Base-by-base conservation (phyloP, 2,113 vertebrate genomes). In the Pseudolaguvia tuberculata region DNA sequence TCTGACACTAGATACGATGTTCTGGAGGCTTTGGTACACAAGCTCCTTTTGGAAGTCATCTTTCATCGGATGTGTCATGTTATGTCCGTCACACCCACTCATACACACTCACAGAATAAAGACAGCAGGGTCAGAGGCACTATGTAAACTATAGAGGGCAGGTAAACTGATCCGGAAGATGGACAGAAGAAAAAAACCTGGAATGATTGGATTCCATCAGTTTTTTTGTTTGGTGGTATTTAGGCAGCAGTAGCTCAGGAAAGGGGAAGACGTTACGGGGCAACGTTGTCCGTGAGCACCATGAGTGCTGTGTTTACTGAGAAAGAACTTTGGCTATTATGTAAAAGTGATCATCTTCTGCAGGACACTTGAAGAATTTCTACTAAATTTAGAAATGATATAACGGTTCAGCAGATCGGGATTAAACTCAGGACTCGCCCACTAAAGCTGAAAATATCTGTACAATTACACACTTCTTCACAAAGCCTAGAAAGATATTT, bases 11-110 rank as follows among this genome's bases (percentile, higher is more conserved):
- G 81, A 81, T 85, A 83, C 66, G 83, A 85, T 84, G 72, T 86
- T 86, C 66, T 84, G 82, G 86, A 89, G 88, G 87, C 89, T 92
- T 92, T 90, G 90, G 90, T 91, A 87, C 85, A 82, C 82, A 79
- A 86, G 61, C 79, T 89, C 85, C 86, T 89, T 85, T 88, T 82
- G 87, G 87, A 87, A 87, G 72, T 78, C 81, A 83, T 74, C 81
- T 86, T 84, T 78, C 75, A 68, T 73, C 71, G 39, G 18, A 59
- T 65, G 55, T 75, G 62, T 27, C n/a, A 1, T 14, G 25, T 27
- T 20, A 1, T 14, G 25, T 57, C 62, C 62, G 47, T 13, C 10
- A 15, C 20, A 15, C 20, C 21, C 23, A 47, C 52, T 59, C 52
- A 45, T 42, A 45, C 29, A 52, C 61, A 69, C 48, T 21, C 52